Conservation (phyloP, 23 tunicate species). For the Corella eumyota region DNA sequence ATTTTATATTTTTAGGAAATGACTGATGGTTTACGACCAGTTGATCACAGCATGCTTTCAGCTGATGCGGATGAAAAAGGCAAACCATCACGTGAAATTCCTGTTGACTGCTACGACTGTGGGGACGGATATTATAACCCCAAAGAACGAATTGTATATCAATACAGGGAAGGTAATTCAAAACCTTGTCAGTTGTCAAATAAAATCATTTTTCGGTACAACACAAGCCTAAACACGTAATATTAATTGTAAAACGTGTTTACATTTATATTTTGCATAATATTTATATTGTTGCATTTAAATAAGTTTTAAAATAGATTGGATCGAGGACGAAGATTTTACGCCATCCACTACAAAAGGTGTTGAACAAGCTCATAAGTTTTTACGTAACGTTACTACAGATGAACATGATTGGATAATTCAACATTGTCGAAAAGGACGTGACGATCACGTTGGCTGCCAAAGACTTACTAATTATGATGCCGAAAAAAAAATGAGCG, state of each 20-base stretch:
- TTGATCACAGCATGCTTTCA: slow-evolving; percentile 14
- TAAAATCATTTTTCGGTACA: no score
- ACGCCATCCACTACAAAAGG: no score
- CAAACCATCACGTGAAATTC: slow-evolving; percentile 32
- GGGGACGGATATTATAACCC: slow-evolving; percentile 66
- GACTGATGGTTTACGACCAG: slow-evolving; percentile 36
- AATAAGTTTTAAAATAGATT: no score
- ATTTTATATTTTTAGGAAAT: slow-evolving; percentile 28
- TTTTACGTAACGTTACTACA: slow-evolving; percentile 36
- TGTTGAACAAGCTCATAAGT: no score
- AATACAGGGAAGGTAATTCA: slow-evolving; percentile 6
- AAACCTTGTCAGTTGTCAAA: no score
- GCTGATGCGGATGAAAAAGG: slow-evolving; percentile 29
- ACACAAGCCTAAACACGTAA: no score
- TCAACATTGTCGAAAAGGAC: slow-evolving; percentile 34
- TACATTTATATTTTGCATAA: no score
- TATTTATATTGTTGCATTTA: no score
- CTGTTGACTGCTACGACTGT: slow-evolving; percentile 42
- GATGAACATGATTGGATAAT: slow-evolving; percentile 69
- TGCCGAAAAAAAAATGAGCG: background rate
- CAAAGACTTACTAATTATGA: slow-evolving; percentile 17
- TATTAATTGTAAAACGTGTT: no score
- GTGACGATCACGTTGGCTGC: slow-evolving; percentile 45
- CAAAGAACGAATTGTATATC: slow-evolving; percentile 8
- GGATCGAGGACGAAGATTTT: no score